phyloP scores from a whole-genome alignment of 2,113 vertebrate genomes.

The Cathartes aura region DNA sequence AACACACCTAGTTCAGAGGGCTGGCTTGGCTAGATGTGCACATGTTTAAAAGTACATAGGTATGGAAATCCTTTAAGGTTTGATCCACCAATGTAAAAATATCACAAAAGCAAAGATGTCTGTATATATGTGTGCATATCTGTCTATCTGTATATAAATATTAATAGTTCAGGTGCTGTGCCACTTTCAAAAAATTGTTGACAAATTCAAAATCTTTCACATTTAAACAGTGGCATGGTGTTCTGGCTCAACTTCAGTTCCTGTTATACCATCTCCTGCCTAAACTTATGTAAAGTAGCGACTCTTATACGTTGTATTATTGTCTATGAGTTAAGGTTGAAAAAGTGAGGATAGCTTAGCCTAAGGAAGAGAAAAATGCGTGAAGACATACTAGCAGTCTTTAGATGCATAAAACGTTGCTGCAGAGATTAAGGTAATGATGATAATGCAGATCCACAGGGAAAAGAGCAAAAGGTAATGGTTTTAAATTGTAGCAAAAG shows the following conservation, averaged over 20 bases:
- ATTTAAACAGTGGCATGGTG: not conserved
- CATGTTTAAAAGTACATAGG: not conserved
- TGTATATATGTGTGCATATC: not conserved
- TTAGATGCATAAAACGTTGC: not conserved
- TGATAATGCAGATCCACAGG: not conserved
- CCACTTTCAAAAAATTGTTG: not conserved
- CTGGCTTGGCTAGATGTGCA: not conserved
- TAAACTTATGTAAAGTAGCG: not conserved
- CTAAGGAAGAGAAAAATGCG: not conserved
- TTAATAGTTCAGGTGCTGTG: not conserved
- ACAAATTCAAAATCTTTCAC: not conserved
- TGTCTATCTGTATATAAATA: not conserved
- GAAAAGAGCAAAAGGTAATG: not conserved
- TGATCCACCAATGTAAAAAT: not conserved
- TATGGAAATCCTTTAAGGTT: not conserved
- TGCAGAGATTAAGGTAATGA: not conserved
- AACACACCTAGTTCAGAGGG: not conserved
- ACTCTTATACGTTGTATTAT: not conserved
- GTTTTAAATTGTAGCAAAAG: not conserved
- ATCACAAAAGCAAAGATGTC: not conserved
- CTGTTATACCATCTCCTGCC: not conserved
- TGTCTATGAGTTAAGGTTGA: not conserved
- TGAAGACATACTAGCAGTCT: not conserved
- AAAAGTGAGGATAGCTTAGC: not conserved
- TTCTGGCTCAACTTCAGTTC: not conserved